Conservation (phyloP, 2,888 invertebrate species). For the Dasypolia templi region DNA sequence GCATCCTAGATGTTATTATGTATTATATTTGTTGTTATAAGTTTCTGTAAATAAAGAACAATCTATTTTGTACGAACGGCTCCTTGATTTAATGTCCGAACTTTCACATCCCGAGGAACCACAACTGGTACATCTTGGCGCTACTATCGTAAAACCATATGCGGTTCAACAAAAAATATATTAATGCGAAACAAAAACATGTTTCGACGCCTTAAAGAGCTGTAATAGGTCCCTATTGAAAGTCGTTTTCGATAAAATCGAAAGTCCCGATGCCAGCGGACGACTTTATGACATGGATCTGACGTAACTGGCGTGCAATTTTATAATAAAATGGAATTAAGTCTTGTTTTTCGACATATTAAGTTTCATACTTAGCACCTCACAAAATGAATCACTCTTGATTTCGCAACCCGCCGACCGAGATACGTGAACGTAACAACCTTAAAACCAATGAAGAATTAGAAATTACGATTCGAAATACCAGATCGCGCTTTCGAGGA, state of each 20-base stretch:
- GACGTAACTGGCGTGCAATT: slow-evolving; percentile 62
- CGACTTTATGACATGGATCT: slow-evolving; percentile 66
- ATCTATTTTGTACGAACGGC: slow-evolving; percentile 76
- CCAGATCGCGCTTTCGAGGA: slow-evolving; percentile 60
- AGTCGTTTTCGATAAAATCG: slow-evolving; percentile 71
- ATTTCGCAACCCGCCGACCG: slow-evolving; percentile 65
- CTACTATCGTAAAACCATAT: slow-evolving; percentile 71
- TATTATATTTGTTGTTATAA: slow-evolving; percentile 87
- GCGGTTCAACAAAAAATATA: slow-evolving; percentile 68
- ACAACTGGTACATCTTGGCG: slow-evolving; percentile 44
- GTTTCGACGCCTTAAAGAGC: slow-evolving; percentile 61
- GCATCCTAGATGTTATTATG: slow-evolving; percentile 86
- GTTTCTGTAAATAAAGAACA: slow-evolving; percentile 90
- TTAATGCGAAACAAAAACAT: slow-evolving; percentile 68
- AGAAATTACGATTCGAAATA: slow-evolving; percentile 49
- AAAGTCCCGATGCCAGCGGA: slow-evolving; percentile 73
- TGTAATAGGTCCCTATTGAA: slow-evolving; percentile 64
- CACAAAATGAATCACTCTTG: slow-evolving; percentile 48
- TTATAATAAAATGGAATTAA: slow-evolving; percentile 55
- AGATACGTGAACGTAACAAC: slow-evolving; percentile 53
- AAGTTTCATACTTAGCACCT: slow-evolving; percentile 55
- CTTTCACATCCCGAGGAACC: slow-evolving; percentile 63
- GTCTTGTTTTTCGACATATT: slow-evolving; percentile 41
- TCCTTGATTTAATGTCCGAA: slow-evolving; percentile 63
- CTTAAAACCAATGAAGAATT: slow-evolving; percentile 54